A percentile compares a stretch with the other conserved stretches of the same genome.
phyloP scores from a whole-genome alignment of 1,140 invertebrate genomes.

The Drosophila yakuba region DNA sequence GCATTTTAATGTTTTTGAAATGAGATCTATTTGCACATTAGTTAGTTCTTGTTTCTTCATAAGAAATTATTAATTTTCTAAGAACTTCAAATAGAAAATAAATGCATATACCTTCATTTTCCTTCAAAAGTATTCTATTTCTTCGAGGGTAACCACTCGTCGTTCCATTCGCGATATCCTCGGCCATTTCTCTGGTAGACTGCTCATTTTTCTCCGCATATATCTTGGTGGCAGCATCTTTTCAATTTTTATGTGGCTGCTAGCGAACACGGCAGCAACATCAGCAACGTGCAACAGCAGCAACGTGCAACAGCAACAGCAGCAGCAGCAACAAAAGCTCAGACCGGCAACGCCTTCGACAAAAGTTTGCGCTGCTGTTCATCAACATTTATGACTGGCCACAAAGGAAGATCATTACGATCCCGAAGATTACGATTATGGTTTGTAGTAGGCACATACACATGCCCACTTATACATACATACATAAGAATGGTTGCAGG shows the following conservation, averaged over 20 bases:
- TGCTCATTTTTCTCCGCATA: constrained; percentile 39
- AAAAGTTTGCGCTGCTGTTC: constrained; percentile 80
- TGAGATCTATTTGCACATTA: too few relatives aligned
- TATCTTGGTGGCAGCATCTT: constrained; percentile 73
- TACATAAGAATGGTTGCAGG: not conserved
- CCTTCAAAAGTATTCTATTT: too few relatives aligned
- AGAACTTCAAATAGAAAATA: too few relatives aligned
- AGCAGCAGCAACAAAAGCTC: constrained; percentile 72
- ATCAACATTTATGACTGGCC: constrained; percentile 80
- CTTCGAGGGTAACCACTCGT: constrained; percentile 13
- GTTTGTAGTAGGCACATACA: not conserved
- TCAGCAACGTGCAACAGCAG: constrained; percentile 44
- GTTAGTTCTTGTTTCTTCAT: too few relatives aligned
- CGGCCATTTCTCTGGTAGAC: constrained; percentile 12
- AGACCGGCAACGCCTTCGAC: constrained; percentile 69
- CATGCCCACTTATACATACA: too few relatives aligned
- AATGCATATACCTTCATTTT: too few relatives aligned
- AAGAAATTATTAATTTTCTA: too few relatives aligned
- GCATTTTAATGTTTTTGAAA: too few relatives aligned
- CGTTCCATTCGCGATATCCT: not conserved
- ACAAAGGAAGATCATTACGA: constrained; percentile 48
- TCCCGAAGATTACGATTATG: constrained; percentile 32
- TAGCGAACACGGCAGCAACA: constrained; percentile 59
- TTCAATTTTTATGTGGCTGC: constrained; percentile 76
- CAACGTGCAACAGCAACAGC: constrained; percentile 39